Percentiles rank a stretch among this genome's conserved stretches.
These are phyloP conservation scores for Boloria selene DNA, from an alignment of 2,888 invertebrate genomes.

Conservation along the genomic window DNA sequence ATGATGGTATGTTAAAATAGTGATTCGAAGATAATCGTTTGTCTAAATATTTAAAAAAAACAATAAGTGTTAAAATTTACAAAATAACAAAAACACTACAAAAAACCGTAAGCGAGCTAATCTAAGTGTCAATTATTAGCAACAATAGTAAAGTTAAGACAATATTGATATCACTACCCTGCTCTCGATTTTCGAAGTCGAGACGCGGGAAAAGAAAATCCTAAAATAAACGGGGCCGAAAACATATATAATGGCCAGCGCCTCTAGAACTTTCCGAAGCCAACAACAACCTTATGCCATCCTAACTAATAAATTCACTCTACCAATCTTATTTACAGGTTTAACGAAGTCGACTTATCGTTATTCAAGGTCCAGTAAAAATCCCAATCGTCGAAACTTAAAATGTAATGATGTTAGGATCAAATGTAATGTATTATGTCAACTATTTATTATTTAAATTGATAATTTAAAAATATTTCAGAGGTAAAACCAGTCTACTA, in stretches of 20 bases:
- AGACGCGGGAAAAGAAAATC: constrained; percentile 62
- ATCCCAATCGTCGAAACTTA: constrained; percentile 37
- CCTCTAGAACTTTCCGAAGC: constrained; percentile 59
- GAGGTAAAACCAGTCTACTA: constrained; percentile 79
- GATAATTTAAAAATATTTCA: constrained; percentile 68
- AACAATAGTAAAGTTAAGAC: constrained; percentile 73
- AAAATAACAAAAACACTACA: constrained; percentile 73
- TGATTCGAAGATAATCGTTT: constrained; percentile 69
- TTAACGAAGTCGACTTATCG: constrained; percentile 45
- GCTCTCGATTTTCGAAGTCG: constrained; percentile 47
- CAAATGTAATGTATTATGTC: constrained; percentile 60
- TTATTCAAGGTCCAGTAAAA: constrained; percentile 34
- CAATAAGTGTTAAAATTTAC: constrained; percentile 75
- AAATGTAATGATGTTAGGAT: constrained; percentile 52
- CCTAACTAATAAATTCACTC: constrained; percentile 51
- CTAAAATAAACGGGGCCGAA: constrained; percentile 75
- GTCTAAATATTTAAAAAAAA: constrained; percentile 61
- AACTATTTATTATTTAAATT: constrained; percentile 56
- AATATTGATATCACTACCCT: constrained; percentile 72
- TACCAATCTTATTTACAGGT: constrained; percentile 58
- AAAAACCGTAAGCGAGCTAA: constrained; percentile 74
- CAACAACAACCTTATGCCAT: constrained; percentile 54
- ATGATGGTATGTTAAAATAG: constrained; percentile 55
- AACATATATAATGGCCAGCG: constrained; percentile 81
- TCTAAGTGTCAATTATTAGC: constrained; percentile 64